phyloP scores from a whole-genome alignment of 1,140 invertebrate species.

The Lethrus apterus region DNA sequence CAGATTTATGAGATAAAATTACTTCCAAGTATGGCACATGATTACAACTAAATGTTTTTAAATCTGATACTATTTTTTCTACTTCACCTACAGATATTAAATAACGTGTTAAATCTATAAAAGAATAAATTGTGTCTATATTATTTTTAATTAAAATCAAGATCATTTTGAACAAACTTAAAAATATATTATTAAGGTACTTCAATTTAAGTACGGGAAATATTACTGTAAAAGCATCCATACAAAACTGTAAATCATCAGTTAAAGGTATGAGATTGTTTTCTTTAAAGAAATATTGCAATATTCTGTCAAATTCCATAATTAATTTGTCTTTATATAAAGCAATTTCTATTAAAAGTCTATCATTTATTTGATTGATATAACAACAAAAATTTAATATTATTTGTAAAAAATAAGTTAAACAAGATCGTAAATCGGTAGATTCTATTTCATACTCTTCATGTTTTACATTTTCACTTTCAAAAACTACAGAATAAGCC shows the following conservation, averaged over 20 bases:
- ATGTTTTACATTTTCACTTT: background rate
- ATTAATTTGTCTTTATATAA: slow-evolving; percentile 12
- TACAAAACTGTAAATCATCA: slow-evolving; percentile 24
- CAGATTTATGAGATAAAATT: background rate
- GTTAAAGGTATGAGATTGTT: slow-evolving; percentile 24
- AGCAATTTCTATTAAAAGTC: slow-evolving; percentile 11
- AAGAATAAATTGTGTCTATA: slow-evolving; percentile 11
- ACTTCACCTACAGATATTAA: slow-evolving; percentile 15
- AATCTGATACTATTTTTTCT: slow-evolving; percentile 1
- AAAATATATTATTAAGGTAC: slow-evolving; percentile 17
- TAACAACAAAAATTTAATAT: slow-evolving; percentile 26
- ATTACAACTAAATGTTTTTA: background rate
- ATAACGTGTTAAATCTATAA: slow-evolving; percentile 19
- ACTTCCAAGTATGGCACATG: background rate
- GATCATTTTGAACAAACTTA: slow-evolving; percentile 18
- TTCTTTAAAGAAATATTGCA: slow-evolving; percentile 23
- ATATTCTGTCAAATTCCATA: slow-evolving; percentile 13
- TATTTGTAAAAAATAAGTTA: slow-evolving; percentile 24
- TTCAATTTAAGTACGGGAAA: slow-evolving; percentile 20
- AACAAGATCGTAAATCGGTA: slow-evolving; percentile 13
- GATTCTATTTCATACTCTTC: slow-evolving; percentile 5
- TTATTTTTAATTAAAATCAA: slow-evolving; percentile 15
- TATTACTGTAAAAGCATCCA: slow-evolving; percentile 24
- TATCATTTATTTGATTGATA: slow-evolving; percentile 18
- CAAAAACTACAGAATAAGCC: background rate